These are phyloP conservation scores for Mycalesis mineus DNA, from an alignment of 2,888 invertebrate species.

Conservation along the genomic window DNA sequence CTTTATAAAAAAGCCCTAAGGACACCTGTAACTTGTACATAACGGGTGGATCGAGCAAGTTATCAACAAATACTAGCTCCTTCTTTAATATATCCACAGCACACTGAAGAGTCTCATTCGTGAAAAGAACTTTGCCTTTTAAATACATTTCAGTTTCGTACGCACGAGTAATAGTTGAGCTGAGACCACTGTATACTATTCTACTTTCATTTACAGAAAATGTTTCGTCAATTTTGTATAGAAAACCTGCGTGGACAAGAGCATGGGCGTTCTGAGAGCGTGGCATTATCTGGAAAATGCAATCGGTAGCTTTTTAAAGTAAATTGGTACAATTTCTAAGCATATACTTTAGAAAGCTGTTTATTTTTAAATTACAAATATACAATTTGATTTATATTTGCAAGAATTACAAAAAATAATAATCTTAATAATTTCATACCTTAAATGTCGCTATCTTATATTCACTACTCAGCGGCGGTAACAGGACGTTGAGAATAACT, in stretches of 20 bases:
- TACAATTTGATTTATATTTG: too few relatives aligned
- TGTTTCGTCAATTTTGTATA: constrained; percentile 54
- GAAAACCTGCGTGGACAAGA: constrained; percentile 84
- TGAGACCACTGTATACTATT: constrained; percentile 78
- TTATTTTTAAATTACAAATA: too few relatives aligned
- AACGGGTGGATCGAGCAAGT: constrained; percentile 75
- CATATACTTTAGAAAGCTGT: too few relatives aligned
- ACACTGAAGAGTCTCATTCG: constrained; percentile 58
- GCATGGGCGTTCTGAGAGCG: constrained; percentile 85
- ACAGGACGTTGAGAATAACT: constrained; percentile 69
- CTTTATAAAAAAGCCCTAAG: constrained; percentile 80
- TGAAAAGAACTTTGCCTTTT: constrained; percentile 49
- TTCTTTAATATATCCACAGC: constrained; percentile 39
- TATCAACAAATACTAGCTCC: constrained; percentile 44
- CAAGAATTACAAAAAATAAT: too few relatives aligned
- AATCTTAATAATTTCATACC: constrained; percentile 34
- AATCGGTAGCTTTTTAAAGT: too few relatives aligned
- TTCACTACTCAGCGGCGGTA: constrained; percentile 68
- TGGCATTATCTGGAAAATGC: constrained; percentile 83
- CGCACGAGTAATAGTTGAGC: constrained; percentile 56
- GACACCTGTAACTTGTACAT: constrained; percentile 78
- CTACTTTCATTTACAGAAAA: constrained; percentile 56
- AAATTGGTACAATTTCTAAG: too few relatives aligned
- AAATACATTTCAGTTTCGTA: constrained; percentile 64
- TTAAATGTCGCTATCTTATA: constrained; percentile 80